Evolutionary conservation across 2,888 invertebrate genomes (phyloP).

Genomic region (Beris chalybata): DNA sequence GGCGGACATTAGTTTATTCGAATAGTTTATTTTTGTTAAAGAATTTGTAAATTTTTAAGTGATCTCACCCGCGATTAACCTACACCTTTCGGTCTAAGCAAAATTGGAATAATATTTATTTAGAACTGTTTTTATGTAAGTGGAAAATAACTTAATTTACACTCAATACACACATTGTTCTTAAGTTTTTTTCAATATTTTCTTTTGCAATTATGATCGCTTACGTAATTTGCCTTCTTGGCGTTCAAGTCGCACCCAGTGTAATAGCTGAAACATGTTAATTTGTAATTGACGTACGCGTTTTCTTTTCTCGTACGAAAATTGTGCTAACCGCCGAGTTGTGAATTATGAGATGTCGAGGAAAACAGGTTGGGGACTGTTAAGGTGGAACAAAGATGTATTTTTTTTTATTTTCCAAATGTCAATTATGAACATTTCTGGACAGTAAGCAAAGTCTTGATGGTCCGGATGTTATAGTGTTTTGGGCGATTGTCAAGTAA

Average conservation of each 20-base stretch:
- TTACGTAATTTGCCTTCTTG: constrained; percentile 18
- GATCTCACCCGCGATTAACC: too few species aligned
- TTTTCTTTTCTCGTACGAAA: background rate
- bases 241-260: constrained; percentile 14
- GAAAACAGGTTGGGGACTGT: background rate
- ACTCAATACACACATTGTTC: too few species aligned
- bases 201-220: constrained; percentile 9
- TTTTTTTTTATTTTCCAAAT: constrained; percentile 1
- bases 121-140: too few species aligned
- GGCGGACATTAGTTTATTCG: too few species aligned
- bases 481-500: background rate
- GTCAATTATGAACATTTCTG: constrained; percentile 2
- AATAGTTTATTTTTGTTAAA: too few species aligned
- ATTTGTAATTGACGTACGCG: constrained; percentile 16
- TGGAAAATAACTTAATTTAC: too few species aligned
- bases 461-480: constrained; percentile 10
- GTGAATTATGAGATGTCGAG: constrained; percentile 26
- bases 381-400: background rate
- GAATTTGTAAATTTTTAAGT: too few species aligned
- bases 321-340: background rate
- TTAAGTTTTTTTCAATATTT: background rate
- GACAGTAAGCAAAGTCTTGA: background rate
- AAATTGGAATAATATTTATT: too few species aligned
- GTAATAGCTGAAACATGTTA: constrained; percentile 15
- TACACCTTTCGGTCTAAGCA: too few species aligned